These are phyloP conservation scores for Drosophila watanabei DNA, from an alignment of 1,140 invertebrate genomes.

Conservation along the genomic window DNA sequence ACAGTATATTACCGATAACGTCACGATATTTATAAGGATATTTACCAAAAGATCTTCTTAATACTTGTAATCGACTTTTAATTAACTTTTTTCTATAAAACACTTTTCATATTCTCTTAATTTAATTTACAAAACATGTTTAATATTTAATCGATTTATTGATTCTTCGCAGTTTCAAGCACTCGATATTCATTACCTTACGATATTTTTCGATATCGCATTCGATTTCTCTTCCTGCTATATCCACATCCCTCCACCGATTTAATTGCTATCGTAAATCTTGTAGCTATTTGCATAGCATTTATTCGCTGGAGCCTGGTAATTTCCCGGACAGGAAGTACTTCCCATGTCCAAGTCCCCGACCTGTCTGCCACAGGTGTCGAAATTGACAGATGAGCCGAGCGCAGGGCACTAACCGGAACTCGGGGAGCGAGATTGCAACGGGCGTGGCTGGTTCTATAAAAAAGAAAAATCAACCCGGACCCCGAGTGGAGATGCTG, in stretches of 20 bases:
- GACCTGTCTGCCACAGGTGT: conserved; percentile 69
- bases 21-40: background rate
- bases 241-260: background rate
- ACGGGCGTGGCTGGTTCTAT: conserved; percentile 49
- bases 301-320: conserved; percentile 10
- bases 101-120: background rate
- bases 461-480: conserved; percentile 34
- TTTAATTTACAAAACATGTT: background rate
- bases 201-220: background rate
- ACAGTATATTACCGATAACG: no score
- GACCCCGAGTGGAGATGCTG: conserved; percentile 3
- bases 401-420: conserved; percentile 49
- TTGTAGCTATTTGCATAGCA: conserved; percentile 30
- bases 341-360: conserved; percentile 25
- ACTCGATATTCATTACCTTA: background rate
- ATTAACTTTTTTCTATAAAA: background rate
- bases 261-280: conserved; percentile 13
- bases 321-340: conserved; percentile 31
- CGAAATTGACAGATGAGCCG: conserved; percentile 78
- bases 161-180: background rate
- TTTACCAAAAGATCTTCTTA: background rate
- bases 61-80: background rate
- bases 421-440: conserved; percentile 47
- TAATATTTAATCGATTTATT: background rate
- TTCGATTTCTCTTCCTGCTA: conserved; percentile 4